Conservation (phyloP, 2,113 vertebrate species). For the Apus apus region DNA sequence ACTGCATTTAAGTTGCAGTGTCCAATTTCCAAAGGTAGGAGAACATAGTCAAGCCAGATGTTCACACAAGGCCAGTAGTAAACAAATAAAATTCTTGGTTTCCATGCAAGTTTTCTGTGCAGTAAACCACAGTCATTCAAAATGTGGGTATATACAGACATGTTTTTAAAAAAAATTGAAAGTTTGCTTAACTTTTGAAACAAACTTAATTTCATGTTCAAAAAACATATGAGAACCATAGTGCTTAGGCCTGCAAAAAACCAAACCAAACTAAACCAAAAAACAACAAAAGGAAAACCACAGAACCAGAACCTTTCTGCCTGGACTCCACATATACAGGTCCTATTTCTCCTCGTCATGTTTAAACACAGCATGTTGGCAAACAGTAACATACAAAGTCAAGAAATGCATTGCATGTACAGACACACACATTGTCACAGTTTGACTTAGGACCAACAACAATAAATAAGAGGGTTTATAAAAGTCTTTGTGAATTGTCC, state of each 20-base stretch:
- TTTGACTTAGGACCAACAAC: too few species aligned
- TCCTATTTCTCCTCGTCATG: not conserved
- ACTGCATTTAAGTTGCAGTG: not conserved
- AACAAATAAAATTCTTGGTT: not conserved
- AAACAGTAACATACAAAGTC: not conserved
- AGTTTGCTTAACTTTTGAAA: not conserved
- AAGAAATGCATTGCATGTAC: not conserved
- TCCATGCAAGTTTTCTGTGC: not conserved
- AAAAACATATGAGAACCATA: not conserved
- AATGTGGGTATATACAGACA: not conserved
- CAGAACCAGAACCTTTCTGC: not conserved
- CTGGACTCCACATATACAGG: not conserved
- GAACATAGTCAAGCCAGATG: not conserved
- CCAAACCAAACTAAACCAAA: not conserved
- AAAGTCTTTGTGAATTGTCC: not conserved
- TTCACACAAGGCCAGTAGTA: not conserved
- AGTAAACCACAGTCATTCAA: not conserved
- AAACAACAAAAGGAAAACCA: not conserved
- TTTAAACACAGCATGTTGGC: not conserved
- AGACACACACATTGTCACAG: not conserved
- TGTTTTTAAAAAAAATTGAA: not conserved
- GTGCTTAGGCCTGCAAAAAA: not conserved
- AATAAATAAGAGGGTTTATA: not conserved
- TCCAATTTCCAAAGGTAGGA: not conserved
- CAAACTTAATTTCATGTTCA: not conserved